phyloP scores from a whole-genome alignment of 2,797 vertebrate species.

The Luscinia luscinia region DNA sequence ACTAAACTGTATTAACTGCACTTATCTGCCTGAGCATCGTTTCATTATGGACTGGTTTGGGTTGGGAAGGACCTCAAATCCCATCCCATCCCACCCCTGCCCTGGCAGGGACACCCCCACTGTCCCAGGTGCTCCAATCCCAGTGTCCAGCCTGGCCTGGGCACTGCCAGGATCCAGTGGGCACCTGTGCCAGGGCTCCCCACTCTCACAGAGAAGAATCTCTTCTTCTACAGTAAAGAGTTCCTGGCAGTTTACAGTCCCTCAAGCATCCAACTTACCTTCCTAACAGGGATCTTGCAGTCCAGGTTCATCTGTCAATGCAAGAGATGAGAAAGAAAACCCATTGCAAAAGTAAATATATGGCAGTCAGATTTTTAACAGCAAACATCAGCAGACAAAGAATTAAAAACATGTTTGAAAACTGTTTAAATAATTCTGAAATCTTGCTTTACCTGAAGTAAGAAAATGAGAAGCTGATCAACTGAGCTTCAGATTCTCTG shows the following conservation, averaged over 20 bases:
- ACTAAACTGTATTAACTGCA: not conserved
- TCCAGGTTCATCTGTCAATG: slow-evolving; percentile 81
- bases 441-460: not conserved
- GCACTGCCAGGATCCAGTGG: not conserved
- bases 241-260: slow-evolving; percentile 75
- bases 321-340: not conserved
- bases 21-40: slow-evolving; percentile 81
- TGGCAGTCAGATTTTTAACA: not conserved
- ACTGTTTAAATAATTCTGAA: not conserved
- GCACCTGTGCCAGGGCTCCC: not conserved
- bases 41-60: slow-evolving; percentile 55
- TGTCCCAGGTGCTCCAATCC: accelerated
- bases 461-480: not conserved
- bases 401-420: not conserved
- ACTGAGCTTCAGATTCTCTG: not conserved
- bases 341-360: not conserved
- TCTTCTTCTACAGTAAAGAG: not conserved
- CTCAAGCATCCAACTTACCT: slow-evolving; percentile 77
- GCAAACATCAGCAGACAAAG: not conserved
- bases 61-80: not conserved
- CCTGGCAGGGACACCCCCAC: not conserved
- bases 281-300: slow-evolving; percentile 87
- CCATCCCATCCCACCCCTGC: not conserved
- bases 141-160: not conserved
- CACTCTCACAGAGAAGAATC: not conserved